These are phyloP conservation scores for Sander vitreus DNA, from an alignment of 2,113 vertebrate genomes.

Conservation along the genomic window DNA sequence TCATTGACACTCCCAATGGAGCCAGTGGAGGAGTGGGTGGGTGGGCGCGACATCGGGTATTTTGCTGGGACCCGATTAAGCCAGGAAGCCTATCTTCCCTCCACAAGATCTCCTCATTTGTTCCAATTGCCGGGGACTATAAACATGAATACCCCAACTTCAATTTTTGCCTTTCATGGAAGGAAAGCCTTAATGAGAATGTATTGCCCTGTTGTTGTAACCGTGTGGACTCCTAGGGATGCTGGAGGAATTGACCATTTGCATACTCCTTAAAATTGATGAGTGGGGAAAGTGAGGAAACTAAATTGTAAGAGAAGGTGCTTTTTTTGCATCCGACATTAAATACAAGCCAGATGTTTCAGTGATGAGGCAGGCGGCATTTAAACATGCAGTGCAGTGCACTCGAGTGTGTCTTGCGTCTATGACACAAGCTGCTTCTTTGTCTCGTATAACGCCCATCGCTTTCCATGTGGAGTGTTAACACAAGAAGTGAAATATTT, in stretches of 20 bases:
- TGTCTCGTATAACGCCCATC: slow-evolving; percentile 45
- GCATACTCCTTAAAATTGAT: slow-evolving; percentile 75
- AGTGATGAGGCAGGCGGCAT: slow-evolving; percentile 53
- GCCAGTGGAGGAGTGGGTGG: slow-evolving; percentile 6
- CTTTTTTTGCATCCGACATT: slow-evolving; percentile 30
- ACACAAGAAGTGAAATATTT: slow-evolving; percentile 68
- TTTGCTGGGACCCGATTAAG: slow-evolving; percentile 52
- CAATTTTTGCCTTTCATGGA: slow-evolving; percentile 65
- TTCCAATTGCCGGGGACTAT: slow-evolving; percentile 77
- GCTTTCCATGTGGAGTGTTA: slow-evolving; percentile 54
- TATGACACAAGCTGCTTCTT: slow-evolving; percentile 56
- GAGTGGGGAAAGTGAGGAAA: slow-evolving; percentile 59
- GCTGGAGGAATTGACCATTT: slow-evolving; percentile 60
- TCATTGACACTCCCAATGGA: slow-evolving; percentile 66
- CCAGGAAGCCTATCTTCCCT: slow-evolving; percentile 56
- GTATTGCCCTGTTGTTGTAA: slow-evolving; percentile 68
- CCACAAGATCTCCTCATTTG: slow-evolving; percentile 72
- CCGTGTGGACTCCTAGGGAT: slow-evolving; percentile 55
- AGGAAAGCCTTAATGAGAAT: slow-evolving; percentile 79
- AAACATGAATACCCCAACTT: slow-evolving; percentile 73
- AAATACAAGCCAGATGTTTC: slow-evolving; percentile 71
- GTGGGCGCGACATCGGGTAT: not conserved
- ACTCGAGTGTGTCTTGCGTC: slow-evolving; percentile 34
- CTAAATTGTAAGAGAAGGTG: slow-evolving; percentile 48
- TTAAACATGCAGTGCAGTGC: slow-evolving; percentile 60